Percentiles rank a stretch among this genome's conserved stretches.
These are phyloP conservation scores for Epinotia ramella DNA, from an alignment of 2,888 invertebrate genomes.

Conservation along the genomic window DNA sequence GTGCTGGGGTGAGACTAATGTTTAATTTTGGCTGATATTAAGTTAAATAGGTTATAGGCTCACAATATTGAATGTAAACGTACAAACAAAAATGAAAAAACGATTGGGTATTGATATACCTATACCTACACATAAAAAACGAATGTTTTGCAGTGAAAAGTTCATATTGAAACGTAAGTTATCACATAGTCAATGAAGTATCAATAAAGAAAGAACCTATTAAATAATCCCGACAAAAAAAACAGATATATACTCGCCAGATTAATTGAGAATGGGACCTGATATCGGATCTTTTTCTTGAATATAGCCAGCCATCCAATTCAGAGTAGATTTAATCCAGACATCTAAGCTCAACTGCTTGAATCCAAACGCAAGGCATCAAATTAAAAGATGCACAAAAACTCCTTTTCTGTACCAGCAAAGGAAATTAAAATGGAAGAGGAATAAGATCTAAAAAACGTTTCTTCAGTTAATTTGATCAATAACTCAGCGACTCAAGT, in stretches of 20 bases:
- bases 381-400: not conserved
- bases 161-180: too few relatives aligned
- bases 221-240: too few relatives aligned
- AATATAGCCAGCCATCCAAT: not conserved
- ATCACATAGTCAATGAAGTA: too few relatives aligned
- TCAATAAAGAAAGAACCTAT: too few relatives aligned
- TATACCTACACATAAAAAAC: not conserved
- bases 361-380: not conserved
- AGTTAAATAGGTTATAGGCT: not conserved
- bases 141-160: too few relatives aligned
- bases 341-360: not conserved
- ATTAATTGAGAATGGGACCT: too few relatives aligned
- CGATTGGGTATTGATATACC: not conserved
- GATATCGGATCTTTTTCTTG: too few relatives aligned
- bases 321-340: not conserved
- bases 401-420: not conserved
- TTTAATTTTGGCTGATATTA: not conserved
- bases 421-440: not conserved
- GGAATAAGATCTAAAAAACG: not conserved
- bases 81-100: not conserved
- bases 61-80: not conserved
- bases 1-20: conserved; percentile 1
- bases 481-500: not conserved
- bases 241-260: too few relatives aligned
- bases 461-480: not conserved